These are phyloP conservation scores for Listrodromus nycthemerus DNA, from an alignment of 2,888 invertebrate species.

Conservation along the genomic window DNA sequence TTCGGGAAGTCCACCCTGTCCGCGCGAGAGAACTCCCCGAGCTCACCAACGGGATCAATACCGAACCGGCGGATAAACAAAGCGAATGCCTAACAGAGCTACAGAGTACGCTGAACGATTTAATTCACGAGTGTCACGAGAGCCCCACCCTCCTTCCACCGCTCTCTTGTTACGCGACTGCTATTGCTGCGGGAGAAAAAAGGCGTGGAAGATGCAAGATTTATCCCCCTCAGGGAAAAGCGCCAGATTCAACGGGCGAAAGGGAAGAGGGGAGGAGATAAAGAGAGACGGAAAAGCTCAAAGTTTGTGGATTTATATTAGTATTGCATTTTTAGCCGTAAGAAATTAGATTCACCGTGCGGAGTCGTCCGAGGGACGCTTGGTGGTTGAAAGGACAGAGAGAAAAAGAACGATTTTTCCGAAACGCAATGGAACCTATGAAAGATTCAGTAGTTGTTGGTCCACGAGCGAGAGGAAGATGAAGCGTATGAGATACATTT, in stretches of 20 bases:
- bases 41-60: conserved; percentile 72
- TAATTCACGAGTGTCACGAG: conserved; percentile 72
- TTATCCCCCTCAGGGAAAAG: conserved; percentile 70
- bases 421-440: conserved; percentile 74
- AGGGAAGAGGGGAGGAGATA: conserved; percentile 19
- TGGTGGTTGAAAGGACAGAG: neutral
- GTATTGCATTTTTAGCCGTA: conserved; percentile 78
- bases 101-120: conserved; percentile 74
- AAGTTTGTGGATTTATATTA: conserved; percentile 72
- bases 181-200: conserved; percentile 29
- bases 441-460: conserved; percentile 79
- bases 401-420: conserved; percentile 53
- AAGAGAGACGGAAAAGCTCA: conserved; percentile 67
- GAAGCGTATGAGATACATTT: conserved; percentile 62
- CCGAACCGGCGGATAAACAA: conserved; percentile 68
- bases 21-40: conserved; percentile 26
- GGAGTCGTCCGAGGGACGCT: conserved; percentile 39
- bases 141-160: neutral
- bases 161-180: conserved; percentile 19
- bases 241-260: conserved; percentile 48
- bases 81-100: conserved; percentile 69
- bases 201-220: conserved; percentile 69
- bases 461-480: conserved; percentile 70
- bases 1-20: conserved; percentile 34
- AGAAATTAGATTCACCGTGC: conserved; percentile 76